Evolutionary conservation across 2,797 vertebrate genomes (phyloP).

Genomic region (Betta splendens): DNA sequence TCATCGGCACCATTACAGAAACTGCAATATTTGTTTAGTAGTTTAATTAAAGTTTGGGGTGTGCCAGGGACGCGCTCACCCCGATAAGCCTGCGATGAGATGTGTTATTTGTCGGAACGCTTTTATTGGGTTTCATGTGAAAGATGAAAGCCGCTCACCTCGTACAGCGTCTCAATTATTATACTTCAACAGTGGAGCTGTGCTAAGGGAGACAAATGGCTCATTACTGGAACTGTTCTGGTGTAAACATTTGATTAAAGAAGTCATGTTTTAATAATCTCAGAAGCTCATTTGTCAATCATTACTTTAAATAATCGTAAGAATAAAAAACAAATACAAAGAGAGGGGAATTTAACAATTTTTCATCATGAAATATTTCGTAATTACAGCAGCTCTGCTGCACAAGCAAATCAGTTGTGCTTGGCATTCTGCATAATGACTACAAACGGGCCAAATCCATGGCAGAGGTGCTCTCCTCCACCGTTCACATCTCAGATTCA

Average conservation of each 20-base stretch:
- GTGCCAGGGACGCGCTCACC: slow-evolving; percentile 4
- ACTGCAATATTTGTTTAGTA: slow-evolving; percentile 36
- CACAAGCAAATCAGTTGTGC: slow-evolving; percentile 17
- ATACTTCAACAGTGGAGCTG: slow-evolving; percentile 30
- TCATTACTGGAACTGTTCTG: slow-evolving; percentile 40
- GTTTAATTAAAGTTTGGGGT: slow-evolving; percentile 51
- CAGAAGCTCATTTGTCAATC: slow-evolving; percentile 27
- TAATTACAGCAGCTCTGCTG: slow-evolving; percentile 21
- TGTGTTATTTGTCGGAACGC: slow-evolving; percentile 16
- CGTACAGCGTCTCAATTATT: slow-evolving; percentile 38
- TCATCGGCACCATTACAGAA: slow-evolving; percentile 38
- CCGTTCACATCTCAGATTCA: slow-evolving; percentile 7
- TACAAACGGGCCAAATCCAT: slow-evolving; percentile 5
- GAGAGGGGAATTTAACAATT: background rate
- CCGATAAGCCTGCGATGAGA: slow-evolving; percentile 25
- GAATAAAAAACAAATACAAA: background rate
- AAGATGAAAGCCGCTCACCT: slow-evolving; percentile 45
- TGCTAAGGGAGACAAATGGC: slow-evolving; percentile 41
- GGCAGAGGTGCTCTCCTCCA: slow-evolving; percentile 2
- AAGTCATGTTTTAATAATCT: slow-evolving; percentile 14
- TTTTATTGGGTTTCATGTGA: slow-evolving; percentile 33
- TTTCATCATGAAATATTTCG: slow-evolving; percentile 34
- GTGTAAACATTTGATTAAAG: slow-evolving; percentile 59
- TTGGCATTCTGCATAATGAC: slow-evolving; percentile 21
- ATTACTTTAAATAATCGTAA: slow-evolving; percentile 15